phyloP scores from a whole-genome alignment of 2,113 vertebrate species.

The Chloropsis cyanopogon region DNA sequence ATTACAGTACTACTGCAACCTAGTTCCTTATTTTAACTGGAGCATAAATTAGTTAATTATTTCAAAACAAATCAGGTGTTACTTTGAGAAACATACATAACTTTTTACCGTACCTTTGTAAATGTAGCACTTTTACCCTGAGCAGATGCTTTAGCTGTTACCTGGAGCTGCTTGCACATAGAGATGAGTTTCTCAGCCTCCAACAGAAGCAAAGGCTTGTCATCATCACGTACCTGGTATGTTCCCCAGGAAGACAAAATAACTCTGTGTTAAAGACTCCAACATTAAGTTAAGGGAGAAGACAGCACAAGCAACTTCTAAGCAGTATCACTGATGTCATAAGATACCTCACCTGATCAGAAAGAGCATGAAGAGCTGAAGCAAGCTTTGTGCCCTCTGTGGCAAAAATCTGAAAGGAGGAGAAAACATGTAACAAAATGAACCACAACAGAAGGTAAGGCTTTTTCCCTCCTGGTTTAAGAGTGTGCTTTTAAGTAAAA shows the following conservation, averaged over 20 bases:
- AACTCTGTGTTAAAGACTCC: background rate
- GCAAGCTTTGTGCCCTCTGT: conserved; percentile 89
- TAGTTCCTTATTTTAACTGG: background rate
- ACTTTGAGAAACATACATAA: background rate
- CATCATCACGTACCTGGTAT: conserved; percentile 84
- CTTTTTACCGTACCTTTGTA: conserved; percentile 82
- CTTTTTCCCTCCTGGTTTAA: background rate
- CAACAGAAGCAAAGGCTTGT: conserved; percentile 81
- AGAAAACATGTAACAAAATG: background rate
- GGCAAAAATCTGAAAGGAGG: conserved; percentile 82
- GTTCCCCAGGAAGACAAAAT: conserved; percentile 3
- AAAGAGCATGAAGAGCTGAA: conserved; percentile 82
- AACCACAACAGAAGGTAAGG: background rate
- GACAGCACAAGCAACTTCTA: background rate
- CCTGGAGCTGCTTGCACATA: conserved; percentile 88
- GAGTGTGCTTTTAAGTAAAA: background rate
- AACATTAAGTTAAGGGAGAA: background rate
- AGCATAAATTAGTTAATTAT: background rate
- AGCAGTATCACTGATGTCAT: background rate
- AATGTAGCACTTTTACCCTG: conserved; percentile 92
- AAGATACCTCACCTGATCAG: conserved; percentile 81
- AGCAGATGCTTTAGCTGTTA: conserved; percentile 79
- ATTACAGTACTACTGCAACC: background rate
- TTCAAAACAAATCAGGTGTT: background rate
- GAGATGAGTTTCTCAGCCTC: conserved; percentile 90